Conservation (phyloP, 2,113 vertebrate species). For the Polyodon spathula region DNA sequence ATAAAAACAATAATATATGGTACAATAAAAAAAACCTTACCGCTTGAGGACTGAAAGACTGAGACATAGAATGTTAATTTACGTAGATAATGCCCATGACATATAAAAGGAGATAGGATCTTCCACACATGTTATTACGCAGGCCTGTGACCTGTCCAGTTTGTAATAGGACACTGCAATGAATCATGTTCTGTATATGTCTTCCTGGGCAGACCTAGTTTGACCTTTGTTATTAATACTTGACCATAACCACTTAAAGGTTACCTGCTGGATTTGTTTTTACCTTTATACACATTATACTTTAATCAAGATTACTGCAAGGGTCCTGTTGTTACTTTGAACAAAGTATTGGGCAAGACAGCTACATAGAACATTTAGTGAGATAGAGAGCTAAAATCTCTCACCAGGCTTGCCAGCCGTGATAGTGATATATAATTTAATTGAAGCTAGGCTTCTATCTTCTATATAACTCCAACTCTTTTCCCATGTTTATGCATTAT, state of each 20-base stretch:
- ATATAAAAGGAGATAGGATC: too few species aligned
- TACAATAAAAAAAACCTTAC: too few species aligned
- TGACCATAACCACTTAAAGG: background rate
- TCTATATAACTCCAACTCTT: slow-evolving; percentile 67
- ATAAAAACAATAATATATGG: too few species aligned
- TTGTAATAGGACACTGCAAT: too few species aligned
- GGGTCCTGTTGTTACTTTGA: slow-evolving; percentile 32
- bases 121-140: too few species aligned
- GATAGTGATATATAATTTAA: slow-evolving; percentile 89
- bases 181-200: too few species aligned
- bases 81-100: too few species aligned
- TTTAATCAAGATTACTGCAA: slow-evolving; percentile 26
- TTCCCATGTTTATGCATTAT: slow-evolving; percentile 85
- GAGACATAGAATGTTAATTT: too few species aligned
- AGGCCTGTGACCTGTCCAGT: too few species aligned
- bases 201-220: too few species aligned
- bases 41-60: too few species aligned
- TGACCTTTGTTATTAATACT: background rate
- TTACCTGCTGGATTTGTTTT: background rate
- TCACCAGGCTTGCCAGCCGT: slow-evolving; percentile 59
- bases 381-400: slow-evolving; percentile 49
- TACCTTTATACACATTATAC: slow-evolving; percentile 5
- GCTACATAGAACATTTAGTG: slow-evolving; percentile 62
- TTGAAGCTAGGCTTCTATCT: slow-evolving; percentile 63
- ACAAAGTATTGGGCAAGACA: slow-evolving; percentile 56